A percentile compares a stretch with the other conserved stretches of the same genome.
phyloP scores from a whole-genome alignment of 2,797 vertebrate species.

The Graptemys geographica region DNA sequence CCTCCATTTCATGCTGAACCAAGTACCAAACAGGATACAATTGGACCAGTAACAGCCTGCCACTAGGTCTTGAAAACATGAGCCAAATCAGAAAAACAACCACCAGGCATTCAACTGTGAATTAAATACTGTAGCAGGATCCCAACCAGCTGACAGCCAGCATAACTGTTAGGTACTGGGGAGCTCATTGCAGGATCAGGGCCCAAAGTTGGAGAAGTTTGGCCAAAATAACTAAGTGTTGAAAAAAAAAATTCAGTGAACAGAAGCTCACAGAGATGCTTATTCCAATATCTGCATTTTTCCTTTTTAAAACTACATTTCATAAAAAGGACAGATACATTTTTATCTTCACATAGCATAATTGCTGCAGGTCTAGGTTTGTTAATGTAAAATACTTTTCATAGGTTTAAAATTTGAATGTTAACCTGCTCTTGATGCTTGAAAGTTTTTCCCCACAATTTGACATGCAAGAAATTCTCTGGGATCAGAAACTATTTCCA shows the following conservation, averaged over 20 bases:
- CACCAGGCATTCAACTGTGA: neutral
- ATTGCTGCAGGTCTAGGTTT: neutral
- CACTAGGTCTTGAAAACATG: neutral
- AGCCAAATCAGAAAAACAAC: neutral
- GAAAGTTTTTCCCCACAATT: constrained; percentile 1
- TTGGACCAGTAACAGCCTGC: neutral
- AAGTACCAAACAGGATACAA: neutral
- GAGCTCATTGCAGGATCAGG: neutral
- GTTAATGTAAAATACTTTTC: constrained; percentile 53
- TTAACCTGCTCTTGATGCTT: neutral
- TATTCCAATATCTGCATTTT: neutral
- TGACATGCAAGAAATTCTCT: neutral
- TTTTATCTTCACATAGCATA: neutral
- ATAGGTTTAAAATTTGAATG: constrained; percentile 38
- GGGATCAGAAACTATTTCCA: constrained; percentile 16
- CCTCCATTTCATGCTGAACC: neutral
- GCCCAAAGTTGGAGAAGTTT: neutral
- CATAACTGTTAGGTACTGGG: neutral
- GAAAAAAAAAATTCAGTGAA: neutral
- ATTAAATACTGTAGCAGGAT: neutral
- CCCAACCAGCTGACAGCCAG: neutral
- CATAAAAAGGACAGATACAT: neutral
- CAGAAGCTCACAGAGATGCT: neutral
- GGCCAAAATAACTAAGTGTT: neutral
- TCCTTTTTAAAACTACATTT: constrained; percentile 51